Evolutionary conservation across 1,140 invertebrate genomes (phyloP), one percentile per base, ranked within the genome.

Genomic region (Drosophila kikkawai): DNA sequence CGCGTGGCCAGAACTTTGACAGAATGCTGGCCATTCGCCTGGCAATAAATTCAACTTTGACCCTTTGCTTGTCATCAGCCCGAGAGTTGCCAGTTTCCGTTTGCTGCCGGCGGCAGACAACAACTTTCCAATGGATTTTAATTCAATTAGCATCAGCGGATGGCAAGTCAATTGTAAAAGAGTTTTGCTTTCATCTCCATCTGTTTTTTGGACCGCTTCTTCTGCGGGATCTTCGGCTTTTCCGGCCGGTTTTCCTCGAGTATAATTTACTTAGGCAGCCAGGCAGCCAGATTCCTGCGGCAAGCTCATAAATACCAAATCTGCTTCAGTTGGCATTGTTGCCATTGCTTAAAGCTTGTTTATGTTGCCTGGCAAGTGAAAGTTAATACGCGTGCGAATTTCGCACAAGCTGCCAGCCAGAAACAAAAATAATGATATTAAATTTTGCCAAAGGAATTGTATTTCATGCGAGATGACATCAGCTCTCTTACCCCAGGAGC

Each of bases 321-420:
- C 85, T 81, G 77, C 80, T 81, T 90, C 63, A 81, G 80, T 75
- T 42, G 59, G 75, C 63, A 48, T 63, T 69, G 60, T 63, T 69
- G 48, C 26, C 58, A 36, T 55, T 73, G 66, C 64, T 70, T 66
- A 70, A 83, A 86, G 80, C 85, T 60, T 85, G 70, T 79, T 88
- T 87, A 84, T 84, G 73, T 80, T 88, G 64, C 78, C 60, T 55
- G 47, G 47, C 69, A 90, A 88, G 78, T 84, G 85, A 81, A 90
- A 88, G 78, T 79, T 90, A 88, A 90, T 85, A 79, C 81, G 81
- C 85, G 81, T 84, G 85, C 70, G 85, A 88, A 88, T 67, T 90
- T 73, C 50, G 63, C 75, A 61, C 66, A 44, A 41, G 44, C 45
- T 48, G 19, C 12, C 15, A 57, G 58, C 29, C 41, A 48, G 45